phyloP scores from a whole-genome alignment of 2,797 vertebrate genomes.

The Danio aesculapii region DNA sequence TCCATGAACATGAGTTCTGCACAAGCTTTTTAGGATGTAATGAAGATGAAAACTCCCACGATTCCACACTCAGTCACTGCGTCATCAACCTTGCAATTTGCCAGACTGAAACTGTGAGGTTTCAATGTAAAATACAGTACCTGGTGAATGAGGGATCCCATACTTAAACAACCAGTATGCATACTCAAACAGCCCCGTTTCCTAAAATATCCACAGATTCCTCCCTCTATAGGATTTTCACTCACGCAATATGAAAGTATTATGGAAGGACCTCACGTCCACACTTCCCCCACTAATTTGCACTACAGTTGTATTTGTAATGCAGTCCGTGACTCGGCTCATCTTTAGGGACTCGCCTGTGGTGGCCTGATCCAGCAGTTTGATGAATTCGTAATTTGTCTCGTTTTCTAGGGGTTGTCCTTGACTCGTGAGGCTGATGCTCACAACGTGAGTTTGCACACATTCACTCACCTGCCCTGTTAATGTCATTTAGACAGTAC shows the following conservation, averaged over 20 bases:
- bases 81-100: too few species aligned
- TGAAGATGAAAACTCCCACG: not conserved
- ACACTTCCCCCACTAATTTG: constrained; percentile 38
- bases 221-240: constrained; percentile 7
- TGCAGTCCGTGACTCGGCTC: constrained; percentile 31
- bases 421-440: constrained; percentile 31
- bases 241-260: constrained; percentile 1
- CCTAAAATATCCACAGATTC: not conserved
- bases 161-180: not conserved
- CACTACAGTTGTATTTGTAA: constrained; percentile 49
- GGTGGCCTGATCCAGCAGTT: constrained; percentile 44
- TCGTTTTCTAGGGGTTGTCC: constrained; percentile 37
- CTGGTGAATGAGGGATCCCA: not conserved
- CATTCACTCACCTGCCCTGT: constrained; percentile 1
- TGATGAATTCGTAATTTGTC: constrained; percentile 41
- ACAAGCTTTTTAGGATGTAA: too few species aligned
- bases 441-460: constrained; percentile 20
- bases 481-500: not conserved
- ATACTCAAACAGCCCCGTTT: constrained; percentile 7
- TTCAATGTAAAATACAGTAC: constrained; percentile 5
- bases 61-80: too few species aligned
- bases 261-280: constrained; percentile 40
- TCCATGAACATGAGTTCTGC: too few species aligned
- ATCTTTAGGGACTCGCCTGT: constrained; percentile 37
- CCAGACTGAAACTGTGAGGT: too few species aligned